Evolutionary conservation across 2,113 vertebrate genomes (phyloP).

Genomic region (Percina caprodes): DNA sequence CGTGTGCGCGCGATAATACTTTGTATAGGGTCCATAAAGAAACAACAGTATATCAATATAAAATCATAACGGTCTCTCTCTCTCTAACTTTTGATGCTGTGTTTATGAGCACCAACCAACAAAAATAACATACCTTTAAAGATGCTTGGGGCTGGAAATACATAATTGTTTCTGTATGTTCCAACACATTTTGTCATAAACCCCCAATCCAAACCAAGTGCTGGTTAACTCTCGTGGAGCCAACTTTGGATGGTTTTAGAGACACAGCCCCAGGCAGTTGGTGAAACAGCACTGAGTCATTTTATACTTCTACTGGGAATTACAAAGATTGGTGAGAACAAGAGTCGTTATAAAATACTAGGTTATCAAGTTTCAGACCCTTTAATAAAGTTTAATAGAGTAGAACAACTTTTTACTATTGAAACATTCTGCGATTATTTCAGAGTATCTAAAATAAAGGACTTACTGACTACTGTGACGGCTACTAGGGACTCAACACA

Average conservation of each 20-base stretch:
- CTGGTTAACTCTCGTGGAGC: not conserved
- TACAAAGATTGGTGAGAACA: not conserved
- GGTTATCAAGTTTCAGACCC: not conserved
- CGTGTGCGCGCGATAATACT: no score
- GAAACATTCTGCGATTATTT: constrained; percentile 6
- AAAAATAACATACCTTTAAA: no score
- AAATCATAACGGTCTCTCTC: no score
- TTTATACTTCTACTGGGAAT: not conserved
- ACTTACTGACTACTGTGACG: not conserved
- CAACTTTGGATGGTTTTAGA: not conserved
- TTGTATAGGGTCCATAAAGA: no score
- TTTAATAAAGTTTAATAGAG: not conserved
- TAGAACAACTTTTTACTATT: not conserved
- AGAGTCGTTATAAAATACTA: not conserved
- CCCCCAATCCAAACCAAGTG: not conserved
- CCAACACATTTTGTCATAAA: constrained; percentile 9
- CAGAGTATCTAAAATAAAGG: not conserved
- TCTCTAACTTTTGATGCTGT: no score
- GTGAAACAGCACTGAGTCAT: not conserved
- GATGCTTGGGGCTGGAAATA: not conserved
- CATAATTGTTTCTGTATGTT: not conserved
- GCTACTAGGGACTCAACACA: not conserved
- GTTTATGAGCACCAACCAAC: no score
- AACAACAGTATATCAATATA: no score
- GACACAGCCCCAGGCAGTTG: no score